Evolutionary conservation across 2,888 invertebrate genomes (phyloP), one percentile per base, ranked within the genome.

Genomic region (Luffia ferchaultella): DNA sequence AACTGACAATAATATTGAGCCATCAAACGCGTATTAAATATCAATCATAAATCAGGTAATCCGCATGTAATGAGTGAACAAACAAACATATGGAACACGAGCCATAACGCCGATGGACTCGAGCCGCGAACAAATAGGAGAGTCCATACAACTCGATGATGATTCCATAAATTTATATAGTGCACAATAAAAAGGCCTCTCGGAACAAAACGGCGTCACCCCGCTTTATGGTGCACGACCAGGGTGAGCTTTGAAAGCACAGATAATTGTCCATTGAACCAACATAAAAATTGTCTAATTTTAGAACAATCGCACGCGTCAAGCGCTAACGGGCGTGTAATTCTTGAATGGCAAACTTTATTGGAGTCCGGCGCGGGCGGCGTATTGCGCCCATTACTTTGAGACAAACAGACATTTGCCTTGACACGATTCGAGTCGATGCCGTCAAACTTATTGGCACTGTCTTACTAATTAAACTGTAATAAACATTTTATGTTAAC

Each of bases 111-210:
- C 79, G 78, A 79, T 80, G 71, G 74, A 77, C 79, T 65, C 68
- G 63, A 3, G 30, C 68, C 65, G 69, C 63, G 64, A 71, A 70
- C 73, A 68, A 70, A 74, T 76, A 75, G 71, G 67, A 61, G 67
- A 79, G 78, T 80, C 79, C 72, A 80, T 79, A 79, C 76, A 76
- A 74, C 69, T 72, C 73, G 69, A 78, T 80, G 79, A 79, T 80
- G 77, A 80, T 79, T 83, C 82, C 78, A 83, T 82, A 83, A 83
- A 83, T 76, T 65, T 82, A 83, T 82, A 83, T 75, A 71, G 77
- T 79, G 70, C 73, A 74, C 68, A 76, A 80, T 83, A 82, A 83
- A 80, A 78, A 72, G 62, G 63, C 67, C 67, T 67, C 62, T 73
- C 62, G 63, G 70, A 77, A 79, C 79, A 79, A 80, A 76, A 74